phyloP scores from a whole-genome alignment of 2,113 vertebrate species.

The Jaculus jaculus region DNA sequence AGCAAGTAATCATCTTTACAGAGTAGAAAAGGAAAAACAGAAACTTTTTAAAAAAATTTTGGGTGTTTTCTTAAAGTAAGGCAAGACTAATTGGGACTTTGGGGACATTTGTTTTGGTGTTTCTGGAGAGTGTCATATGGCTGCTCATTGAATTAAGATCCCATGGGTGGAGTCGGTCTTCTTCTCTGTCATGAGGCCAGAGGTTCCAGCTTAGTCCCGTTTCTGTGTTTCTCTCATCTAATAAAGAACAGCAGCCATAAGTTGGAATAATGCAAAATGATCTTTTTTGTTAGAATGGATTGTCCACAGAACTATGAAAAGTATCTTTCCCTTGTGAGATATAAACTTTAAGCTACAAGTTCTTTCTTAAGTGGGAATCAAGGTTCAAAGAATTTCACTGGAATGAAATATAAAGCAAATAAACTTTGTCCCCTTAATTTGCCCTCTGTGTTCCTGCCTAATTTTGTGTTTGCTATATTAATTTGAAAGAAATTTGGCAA shows the following conservation, averaged over 20 bases:
- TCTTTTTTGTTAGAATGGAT: constrained; percentile 58
- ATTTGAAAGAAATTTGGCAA: background rate
- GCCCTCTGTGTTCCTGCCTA: background rate
- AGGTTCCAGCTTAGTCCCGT: constrained; percentile 23
- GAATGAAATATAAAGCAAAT: constrained; percentile 35
- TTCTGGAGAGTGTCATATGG: constrained; percentile 56
- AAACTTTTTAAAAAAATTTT: constrained; percentile 16
- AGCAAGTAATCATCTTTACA: constrained; percentile 34
- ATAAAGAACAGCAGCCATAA: constrained; percentile 61
- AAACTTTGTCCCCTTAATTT: constrained; percentile 14
- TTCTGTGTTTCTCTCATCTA: constrained; percentile 58
- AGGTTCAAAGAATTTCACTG: constrained; percentile 54
- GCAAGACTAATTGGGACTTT: constrained; percentile 61
- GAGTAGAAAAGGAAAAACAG: background rate
- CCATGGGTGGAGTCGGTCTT: constrained; percentile 47
- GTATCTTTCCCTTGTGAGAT: constrained; percentile 41
- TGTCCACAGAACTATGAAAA: constrained; percentile 64
- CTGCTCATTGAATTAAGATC: constrained; percentile 54
- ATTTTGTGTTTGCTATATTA: background rate
- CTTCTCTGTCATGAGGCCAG: constrained; percentile 50
- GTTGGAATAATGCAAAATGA: constrained; percentile 40
- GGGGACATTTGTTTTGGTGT: constrained; percentile 53
- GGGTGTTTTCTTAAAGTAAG: constrained; percentile 60
- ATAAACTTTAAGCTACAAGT: constrained; percentile 47
- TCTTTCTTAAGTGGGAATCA: constrained; percentile 46